Evolutionary conservation across 2,888 invertebrate genomes (phyloP), one percentile per base, ranked within the genome.

Genomic region (Boloria selene): DNA sequence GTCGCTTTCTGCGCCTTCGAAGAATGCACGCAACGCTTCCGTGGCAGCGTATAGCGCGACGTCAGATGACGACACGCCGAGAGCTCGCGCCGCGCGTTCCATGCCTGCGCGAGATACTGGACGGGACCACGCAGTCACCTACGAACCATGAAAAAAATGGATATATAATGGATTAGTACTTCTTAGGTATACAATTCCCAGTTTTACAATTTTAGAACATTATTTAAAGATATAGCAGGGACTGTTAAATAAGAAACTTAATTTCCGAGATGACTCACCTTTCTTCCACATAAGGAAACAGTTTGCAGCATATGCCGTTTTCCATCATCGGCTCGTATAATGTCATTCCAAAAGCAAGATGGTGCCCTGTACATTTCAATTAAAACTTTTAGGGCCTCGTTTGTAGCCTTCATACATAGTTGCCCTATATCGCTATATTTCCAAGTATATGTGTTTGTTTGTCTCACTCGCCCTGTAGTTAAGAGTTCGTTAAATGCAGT

Each of bases 101-200:
- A 96, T 84, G 14, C 91, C 82, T 0, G 93, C 93, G 6, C 93
- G 84, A 7, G 94, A 87, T 0, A 96, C 93, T 0, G 94, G 93
- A 0, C 94, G 93, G 0, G 95, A 95, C 96, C 96, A 96, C 0
- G 95, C 93, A 3, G 95, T 94, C 1, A 95, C 94, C 91, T 91
- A 65, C 13, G 61, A 61, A 14, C 14, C 42, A 64, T 17, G 50
- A 64, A 13, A 13, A 61, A 5, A 38, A 6, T n/a, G n/a, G n/a
- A n/a, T n/a, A n/a, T n/a, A 2, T 10, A 38, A 10, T 10, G 7
- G 10, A 38, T 38, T 38, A 38, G 31, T 38, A 38, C 10, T 38
- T 3, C n/a, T n/a, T n/a, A n/a, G n/a, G n/a, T n/a, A n/a, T n/a
- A n/a, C n/a, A n/a, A n/a, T n/a, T n/a, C n/a, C n/a, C n/a, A n/a